Conservation (phyloP, 2,113 vertebrate genomes). For the Tachysurus fulvidraco region DNA sequence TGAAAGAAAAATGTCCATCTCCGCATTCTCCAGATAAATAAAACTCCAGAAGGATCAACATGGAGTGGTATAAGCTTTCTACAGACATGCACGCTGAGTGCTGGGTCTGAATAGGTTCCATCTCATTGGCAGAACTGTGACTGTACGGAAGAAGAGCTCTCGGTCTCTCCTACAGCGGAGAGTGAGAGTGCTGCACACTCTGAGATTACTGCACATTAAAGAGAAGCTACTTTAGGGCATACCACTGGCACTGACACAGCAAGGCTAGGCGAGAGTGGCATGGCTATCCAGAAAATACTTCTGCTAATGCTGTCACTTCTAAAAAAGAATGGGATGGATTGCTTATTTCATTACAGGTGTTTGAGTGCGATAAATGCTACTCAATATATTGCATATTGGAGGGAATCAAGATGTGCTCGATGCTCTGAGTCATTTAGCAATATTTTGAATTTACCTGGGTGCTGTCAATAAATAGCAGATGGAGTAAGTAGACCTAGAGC, state of each 20-base stretch:
- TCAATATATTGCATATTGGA: slow-evolving; percentile 41
- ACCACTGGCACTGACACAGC: slow-evolving; percentile 36
- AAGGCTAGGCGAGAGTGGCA: slow-evolving; percentile 40
- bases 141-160: slow-evolving; percentile 32
- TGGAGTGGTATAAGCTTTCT: slow-evolving; percentile 29
- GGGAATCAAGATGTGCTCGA: slow-evolving; percentile 24
- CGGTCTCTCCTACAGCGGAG: slow-evolving; percentile 33
- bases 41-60: slow-evolving; percentile 30
- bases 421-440: slow-evolving; percentile 33
- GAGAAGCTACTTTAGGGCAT: slow-evolving; percentile 45
- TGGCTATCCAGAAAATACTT: slow-evolving; percentile 40
- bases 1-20: neutral
- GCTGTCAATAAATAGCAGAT: slow-evolving; percentile 44
- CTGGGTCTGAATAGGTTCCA: slow-evolving; percentile 32
- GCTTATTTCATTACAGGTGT: slow-evolving; percentile 53
- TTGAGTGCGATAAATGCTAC: slow-evolving; percentile 57
- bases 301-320: slow-evolving; percentile 49
- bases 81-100: slow-evolving; percentile 5
- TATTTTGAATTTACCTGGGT: slow-evolving; percentile 29
- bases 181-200: slow-evolving; percentile 26
- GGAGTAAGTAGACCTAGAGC: slow-evolving; percentile 39
- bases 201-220: slow-evolving; percentile 52
- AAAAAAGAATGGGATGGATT: slow-evolving; percentile 39
- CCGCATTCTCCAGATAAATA: slow-evolving; percentile 24
- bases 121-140: slow-evolving; percentile 17